Percentiles rank a stretch among this genome's conserved stretches.
These are phyloP conservation scores for Mellivora capensis DNA, from an alignment of 2,113 vertebrate genomes.

Conservation along the genomic window DNA sequence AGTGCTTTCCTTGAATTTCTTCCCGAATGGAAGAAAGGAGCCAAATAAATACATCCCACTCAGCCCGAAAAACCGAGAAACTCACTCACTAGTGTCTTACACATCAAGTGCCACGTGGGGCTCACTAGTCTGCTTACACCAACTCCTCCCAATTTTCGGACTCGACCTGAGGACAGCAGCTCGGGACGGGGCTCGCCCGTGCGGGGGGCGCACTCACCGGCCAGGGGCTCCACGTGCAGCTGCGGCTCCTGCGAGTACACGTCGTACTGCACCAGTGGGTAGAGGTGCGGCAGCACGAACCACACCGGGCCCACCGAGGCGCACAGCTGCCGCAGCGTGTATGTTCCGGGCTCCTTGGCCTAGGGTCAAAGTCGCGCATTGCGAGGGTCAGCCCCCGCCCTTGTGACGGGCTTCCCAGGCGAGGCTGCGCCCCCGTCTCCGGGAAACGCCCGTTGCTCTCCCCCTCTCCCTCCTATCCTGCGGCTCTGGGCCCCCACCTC, in stretches of 20 bases:
- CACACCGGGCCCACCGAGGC: slow-evolving; percentile 90
- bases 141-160: background rate
- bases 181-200: background rate
- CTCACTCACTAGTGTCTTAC: background rate
- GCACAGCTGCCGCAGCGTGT: slow-evolving; percentile 93
- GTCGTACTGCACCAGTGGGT: slow-evolving; percentile 94
- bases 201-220: slow-evolving; percentile 83
- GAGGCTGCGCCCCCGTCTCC: accelerated
- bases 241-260: slow-evolving; percentile 99
- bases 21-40: background rate
- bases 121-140: background rate
- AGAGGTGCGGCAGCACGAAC: slow-evolving; percentile 94
- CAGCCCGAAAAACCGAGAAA: background rate
- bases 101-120: accelerated
- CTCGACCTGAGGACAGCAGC: background rate
- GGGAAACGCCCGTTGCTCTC: accelerated
- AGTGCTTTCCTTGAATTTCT: background rate
- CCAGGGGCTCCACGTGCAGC: slow-evolving; percentile 92
- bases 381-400: no score
- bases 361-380: slow-evolving; percentile 68
- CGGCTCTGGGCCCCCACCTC: accelerated
- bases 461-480: background rate
- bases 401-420: accelerated
- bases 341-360: slow-evolving; percentile 93
- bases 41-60: background rate